Base-by-base conservation (phyloP, 1,140 invertebrate genomes). In the Muscidifurax raptorellus region DNA sequence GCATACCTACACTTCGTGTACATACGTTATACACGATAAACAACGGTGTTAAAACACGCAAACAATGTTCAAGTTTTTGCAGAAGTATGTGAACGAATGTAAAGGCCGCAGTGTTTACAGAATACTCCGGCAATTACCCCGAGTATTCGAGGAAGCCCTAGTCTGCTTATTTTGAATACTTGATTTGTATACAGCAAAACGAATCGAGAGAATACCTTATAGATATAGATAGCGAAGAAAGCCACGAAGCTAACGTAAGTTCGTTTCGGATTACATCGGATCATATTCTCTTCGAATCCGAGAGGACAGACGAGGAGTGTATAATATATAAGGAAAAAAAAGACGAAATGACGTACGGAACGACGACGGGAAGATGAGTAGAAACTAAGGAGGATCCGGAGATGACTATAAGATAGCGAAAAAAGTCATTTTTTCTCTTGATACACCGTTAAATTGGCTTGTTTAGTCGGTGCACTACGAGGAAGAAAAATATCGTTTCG, bases 261-360 rank as follows among this genome's bases (percentile, higher is more conserved):
- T 64, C 75, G 47, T 59, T 64, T 77, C 47, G 12, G 47, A 64
- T 77, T 77, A 77, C 47, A 32, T 30, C 0, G 47, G 30, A 77
- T 77, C 75, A 32, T 64, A 77, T 77, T 77, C 47, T 64, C 13
- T 64, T 64, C 32, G 75, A 59, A 75, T 75, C 32, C 30, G 47
- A n/a, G 27, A 77, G 28, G 25, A 52, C 44, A 2, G 44, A 47
- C 13, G 44, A 47, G 15, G 36, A 40, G 10, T 1, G 36, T 6
- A 40, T 40, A 0, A 40, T 6, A 9, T 40, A 40, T 9, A 40
- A 59, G 22, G 15, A 2, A 5, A 69, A 15, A n/a, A 25, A 80
- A 27, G 44, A 67, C 13, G 18, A 18, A 44, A 10, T 2, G 59
- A n/a, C n/a, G n/a, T n/a, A n/a, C n/a, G n/a, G n/a, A n/a, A n/a